Evolutionary conservation across 2,797 vertebrate species (phyloP), one percentile per base, ranked within the genome.

Genomic region (Vespertilio murinus): DNA sequence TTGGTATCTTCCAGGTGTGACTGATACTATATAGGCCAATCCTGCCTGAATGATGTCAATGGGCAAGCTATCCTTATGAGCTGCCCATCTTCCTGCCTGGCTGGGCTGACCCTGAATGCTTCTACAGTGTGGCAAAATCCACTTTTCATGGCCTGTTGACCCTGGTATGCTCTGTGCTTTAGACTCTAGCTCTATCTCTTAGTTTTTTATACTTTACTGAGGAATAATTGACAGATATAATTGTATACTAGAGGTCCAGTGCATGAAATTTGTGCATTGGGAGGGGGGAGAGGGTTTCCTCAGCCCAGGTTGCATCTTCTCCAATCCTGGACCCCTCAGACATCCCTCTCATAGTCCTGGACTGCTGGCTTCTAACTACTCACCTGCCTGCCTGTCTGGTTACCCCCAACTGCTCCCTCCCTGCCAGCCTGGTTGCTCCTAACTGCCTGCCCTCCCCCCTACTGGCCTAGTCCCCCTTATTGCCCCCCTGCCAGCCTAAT

Each of bases 31-130:
- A 6, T 13, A 52, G 74, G 52, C 28, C 77, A 59, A 59, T n/a
- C 6, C 47, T 59, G 6, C 10, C 56, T 69, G 16, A 3, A 1
- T 18, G 20, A 16, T 0, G 0, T 42, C 13, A 0, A 8, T 16
- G 45, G 40, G 42, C 38, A 14, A 71, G 25, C 6, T 42, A 0
- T 56, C 33, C 49, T 77, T 2, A 61, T 12, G 40, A 40, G 4
- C 3, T 14, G 12, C 3, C 1, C 7, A 0, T 56, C 38, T 82
- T 70, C 40, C 13, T 56, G 25, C 20, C 17, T 13, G 23, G 13
- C 3, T 30, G 23, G 13, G 25, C 8, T 42, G 33, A 35, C 18
- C 22, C 11, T 9, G n/a, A 84, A 30, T 16, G 25, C 38, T 40
- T 12, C 3, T 14, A 33, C 52, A 78, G 92, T 61, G 20, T 11